Conservation (phyloP, 2,888 invertebrate genomes). For the Melanotus villosus region DNA sequence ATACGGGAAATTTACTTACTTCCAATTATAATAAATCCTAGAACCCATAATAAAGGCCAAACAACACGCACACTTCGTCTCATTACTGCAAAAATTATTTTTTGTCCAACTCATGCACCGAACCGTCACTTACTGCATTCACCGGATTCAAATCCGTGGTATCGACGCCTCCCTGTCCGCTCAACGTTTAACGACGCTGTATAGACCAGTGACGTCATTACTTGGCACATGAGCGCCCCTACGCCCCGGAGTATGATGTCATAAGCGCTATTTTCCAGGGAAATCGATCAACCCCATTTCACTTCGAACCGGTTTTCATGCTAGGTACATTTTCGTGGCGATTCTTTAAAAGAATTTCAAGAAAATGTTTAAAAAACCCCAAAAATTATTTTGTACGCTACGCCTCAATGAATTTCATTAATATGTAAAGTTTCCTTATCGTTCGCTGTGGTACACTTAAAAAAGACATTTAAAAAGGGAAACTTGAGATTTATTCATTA, state of each 20-base stretch:
- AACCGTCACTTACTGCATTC: slow-evolving; percentile 44
- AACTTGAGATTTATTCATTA: no score
- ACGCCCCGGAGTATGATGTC: slow-evolving; percentile 41
- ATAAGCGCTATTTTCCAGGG: slow-evolving; percentile 32
- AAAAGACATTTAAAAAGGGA: no score
- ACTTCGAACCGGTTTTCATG: slow-evolving; percentile 10
- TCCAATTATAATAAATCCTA: slow-evolving; percentile 51
- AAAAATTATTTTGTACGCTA: no score
- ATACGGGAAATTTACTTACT: slow-evolving; percentile 48
- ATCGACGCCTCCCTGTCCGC: slow-evolving; percentile 52
- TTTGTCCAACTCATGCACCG: slow-evolving; percentile 39
- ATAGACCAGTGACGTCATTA: slow-evolving; percentile 52
- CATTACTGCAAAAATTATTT: slow-evolving; percentile 44
- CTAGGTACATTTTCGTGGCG: neutral
- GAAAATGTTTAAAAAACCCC: neutral
- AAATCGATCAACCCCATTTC: slow-evolving; percentile 38
- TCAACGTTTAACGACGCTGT: slow-evolving; percentile 51
- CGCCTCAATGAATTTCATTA: no score
- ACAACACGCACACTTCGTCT: slow-evolving; percentile 51
- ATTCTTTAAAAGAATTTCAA: neutral
- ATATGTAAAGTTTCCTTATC: no score
- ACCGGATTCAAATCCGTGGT: slow-evolving; percentile 45
- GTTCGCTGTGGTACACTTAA: no score
- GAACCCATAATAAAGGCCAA: slow-evolving; percentile 45
- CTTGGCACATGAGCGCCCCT: slow-evolving; percentile 41